These are phyloP conservation scores for Nipponacmea schrenckii DNA, from an alignment of 2,888 invertebrate species.

Conservation along the genomic window DNA sequence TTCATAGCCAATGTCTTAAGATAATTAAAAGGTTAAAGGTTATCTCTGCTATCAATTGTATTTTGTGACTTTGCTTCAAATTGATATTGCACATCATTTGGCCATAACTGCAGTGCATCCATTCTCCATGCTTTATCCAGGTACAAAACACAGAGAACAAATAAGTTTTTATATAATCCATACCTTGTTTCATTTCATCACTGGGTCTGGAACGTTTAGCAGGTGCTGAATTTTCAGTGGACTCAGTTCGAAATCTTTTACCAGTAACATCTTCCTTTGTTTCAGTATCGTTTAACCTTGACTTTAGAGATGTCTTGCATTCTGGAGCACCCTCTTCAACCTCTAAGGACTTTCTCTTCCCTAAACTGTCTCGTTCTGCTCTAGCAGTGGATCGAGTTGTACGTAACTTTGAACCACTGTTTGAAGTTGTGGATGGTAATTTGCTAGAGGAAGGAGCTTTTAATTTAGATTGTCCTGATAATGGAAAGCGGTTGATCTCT, in stretches of 20 bases:
- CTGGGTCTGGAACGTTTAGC: neutral
- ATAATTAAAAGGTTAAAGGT: no score
- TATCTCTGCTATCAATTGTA: no score
- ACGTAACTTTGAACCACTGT: conserved; percentile 7
- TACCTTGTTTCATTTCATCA: neutral
- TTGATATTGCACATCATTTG: no score
- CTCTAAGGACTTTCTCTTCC: neutral
- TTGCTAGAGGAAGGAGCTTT: neutral
- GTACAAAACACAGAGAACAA: no score
- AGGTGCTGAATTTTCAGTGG: neutral
- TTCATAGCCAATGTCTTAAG: no score
- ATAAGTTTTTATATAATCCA: no score
- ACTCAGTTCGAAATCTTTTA: neutral
- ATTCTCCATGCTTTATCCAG: no score
- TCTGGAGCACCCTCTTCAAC: neutral
- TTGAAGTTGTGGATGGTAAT: neutral
- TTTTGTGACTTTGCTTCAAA: no score
- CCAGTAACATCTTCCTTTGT: neutral
- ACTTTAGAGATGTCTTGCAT: neutral
- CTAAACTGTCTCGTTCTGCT: neutral
- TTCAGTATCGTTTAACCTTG: neutral
- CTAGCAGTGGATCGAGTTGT: neutral
- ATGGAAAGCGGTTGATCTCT: neutral
- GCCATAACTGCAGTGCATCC: no score
- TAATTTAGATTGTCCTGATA: neutral